Base-by-base conservation (phyloP, 1,140 invertebrate genomes). In the Portunus trituberculatus region DNA sequence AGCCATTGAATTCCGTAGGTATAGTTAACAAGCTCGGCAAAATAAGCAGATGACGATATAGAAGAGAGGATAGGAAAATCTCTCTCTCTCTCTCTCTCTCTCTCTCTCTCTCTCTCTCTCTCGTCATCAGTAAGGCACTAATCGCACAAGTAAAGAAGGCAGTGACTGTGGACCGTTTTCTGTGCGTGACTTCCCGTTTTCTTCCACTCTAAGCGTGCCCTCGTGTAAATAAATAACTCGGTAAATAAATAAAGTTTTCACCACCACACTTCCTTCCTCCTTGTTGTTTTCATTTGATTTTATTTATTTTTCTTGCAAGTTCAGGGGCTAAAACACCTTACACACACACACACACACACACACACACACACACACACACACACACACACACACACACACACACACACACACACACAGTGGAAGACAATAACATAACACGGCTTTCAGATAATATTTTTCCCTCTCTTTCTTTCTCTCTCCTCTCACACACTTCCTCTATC, bases 21-120 rank as follows among this genome's bases (percentile, higher is more conserved):
- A 59, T 10, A 20, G 20, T 12, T 59, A 59, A 76, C 20, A 76
- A 76, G 67, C 20, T 2, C 25, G 20, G 16, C 25, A n/a, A 76
- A 8, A 76, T 25, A n/a, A 76, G 67, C 67, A 20, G 25, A 20
- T 20, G 67, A n/a, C 20, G 67, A 20, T 7, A 76, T 8, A 76
- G 12, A 76, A 20, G 67, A n/a, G n/a, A 76, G 67, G 67, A n/a
- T 7, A 76, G n/a, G 67, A 0, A 7, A 76, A 12, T 16, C 67
- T 76, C 67, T 76, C 67, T 76, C 67, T 76, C 67, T 76, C 67
- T 76, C 67, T 76, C 67, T 76, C 67, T 76, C 67, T 76, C 67
- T 76, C 67, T 76, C 67, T n/a, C 67, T 76, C 67, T 76, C 67
- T 76, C 59, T 76, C 59, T 76, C 59, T 76, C 67, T 76, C 67